Evolutionary conservation across 2,797 vertebrate species (phyloP), one percentile per base, ranked within the genome.

Genomic region (Limosa lapponica): DNA sequence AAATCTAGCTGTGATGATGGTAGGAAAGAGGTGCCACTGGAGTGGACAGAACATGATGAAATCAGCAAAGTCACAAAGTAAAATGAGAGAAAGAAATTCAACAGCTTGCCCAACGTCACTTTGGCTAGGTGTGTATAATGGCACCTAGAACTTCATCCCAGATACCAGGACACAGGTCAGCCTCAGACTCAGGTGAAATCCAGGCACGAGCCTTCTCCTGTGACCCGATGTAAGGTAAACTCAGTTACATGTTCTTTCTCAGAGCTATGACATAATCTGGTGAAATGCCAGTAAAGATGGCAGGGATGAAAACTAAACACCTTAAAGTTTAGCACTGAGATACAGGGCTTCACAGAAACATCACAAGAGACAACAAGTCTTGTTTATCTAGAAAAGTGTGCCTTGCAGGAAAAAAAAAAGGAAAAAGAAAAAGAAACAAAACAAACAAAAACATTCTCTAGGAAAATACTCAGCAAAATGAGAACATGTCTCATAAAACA

Each of bases 381-480:
- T 67, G 10, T 71, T 62, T 67, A 48, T 58, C 37, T 32, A 75
- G 17, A 16, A 70, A 57, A 70, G 19, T 10, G 23, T 41, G 32
- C 4, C 52, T 81, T 28, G 4, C 10, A 11, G 8, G 2, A 2
- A 2, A 1, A 1, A 34, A 1, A 13, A 13, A 12, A 24, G 39
- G 16, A 41, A 41, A 41, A 41, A 41, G 13, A 41, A 2, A 13
- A 22, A 23, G 8, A 4, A 7, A 36, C 14, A 8, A 25, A 23
- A 13, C 10, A 25, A 8, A 4, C 30, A 52, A 55, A n/a, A 55
- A 13, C n/a, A n/a, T 54, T 70, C 52, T 62, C n/a, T 58, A 58
- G 34, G 20, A 72, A 71, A 49, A 58, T 13, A 49, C 57, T n/a
- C 30, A 22, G 28, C 16, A 85, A 54, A 85, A 89, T 61, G 17